Conservation (phyloP, 2,113 vertebrate genomes). For the Neoarius graeffei region DNA sequence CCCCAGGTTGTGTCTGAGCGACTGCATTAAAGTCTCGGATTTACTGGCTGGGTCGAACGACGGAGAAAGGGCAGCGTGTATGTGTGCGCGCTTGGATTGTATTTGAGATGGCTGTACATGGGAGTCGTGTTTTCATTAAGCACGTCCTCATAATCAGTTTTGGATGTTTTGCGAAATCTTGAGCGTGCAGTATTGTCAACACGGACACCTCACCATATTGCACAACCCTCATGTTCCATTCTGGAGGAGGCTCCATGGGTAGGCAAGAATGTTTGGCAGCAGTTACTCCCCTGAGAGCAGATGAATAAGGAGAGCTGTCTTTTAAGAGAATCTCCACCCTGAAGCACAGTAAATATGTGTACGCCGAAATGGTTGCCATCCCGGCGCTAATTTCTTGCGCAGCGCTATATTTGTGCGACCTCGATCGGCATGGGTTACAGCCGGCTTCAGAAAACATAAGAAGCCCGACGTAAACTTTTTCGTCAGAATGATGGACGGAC, state of each 20-base stretch:
- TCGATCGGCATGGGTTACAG: too few relatives aligned
- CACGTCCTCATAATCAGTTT: background rate
- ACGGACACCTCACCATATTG: constrained; percentile 1
- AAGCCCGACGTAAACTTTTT: too few relatives aligned
- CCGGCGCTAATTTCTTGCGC: background rate
- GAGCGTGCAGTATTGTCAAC: background rate
- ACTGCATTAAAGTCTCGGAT: constrained; percentile 20
- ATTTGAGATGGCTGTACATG: background rate
- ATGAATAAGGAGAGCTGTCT: background rate
- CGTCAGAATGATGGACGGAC: background rate
- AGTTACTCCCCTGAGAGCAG: background rate
- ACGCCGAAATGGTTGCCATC: background rate
- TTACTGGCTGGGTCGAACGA: background rate
- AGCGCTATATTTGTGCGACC: background rate
- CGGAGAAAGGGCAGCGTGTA: background rate
- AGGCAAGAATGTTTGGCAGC: background rate
- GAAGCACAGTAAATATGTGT: background rate
- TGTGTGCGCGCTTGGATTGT: background rate
- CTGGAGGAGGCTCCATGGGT: background rate
- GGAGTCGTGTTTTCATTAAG: background rate
- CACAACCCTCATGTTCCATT: background rate
- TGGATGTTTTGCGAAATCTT: background rate
- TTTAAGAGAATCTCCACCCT: background rate
- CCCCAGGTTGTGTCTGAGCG: background rate
- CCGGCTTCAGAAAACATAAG: too few relatives aligned